Evolutionary conservation across 2,888 invertebrate genomes (phyloP).

Genomic region (Apodemia hepburni): DNA sequence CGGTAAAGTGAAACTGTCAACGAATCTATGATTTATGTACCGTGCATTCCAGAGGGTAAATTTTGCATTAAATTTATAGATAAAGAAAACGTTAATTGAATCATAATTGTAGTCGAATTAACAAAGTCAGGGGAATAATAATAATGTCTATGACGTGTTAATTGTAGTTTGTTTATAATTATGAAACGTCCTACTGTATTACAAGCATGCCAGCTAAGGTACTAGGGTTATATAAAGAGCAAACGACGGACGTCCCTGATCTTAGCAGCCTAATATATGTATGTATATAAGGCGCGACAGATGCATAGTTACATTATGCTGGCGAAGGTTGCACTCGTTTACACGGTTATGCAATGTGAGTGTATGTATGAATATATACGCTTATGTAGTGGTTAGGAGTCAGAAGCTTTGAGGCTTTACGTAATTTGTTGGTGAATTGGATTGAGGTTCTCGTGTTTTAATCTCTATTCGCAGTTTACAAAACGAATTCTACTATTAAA

Average conservation of each 20-base stretch:
- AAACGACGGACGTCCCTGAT: conserved; percentile 47
- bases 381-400: conserved; percentile 44
- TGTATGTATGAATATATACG: conserved; percentile 32
- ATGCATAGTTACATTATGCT: conserved; percentile 57
- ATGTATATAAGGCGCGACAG: conserved; percentile 41
- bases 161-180: no score
- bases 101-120: background rate
- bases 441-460: conserved; percentile 52
- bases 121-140: background rate
- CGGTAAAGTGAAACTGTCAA: conserved; percentile 26
- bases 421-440: conserved; percentile 67
- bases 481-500: conserved; percentile 42
- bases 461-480: conserved; percentile 43
- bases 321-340: conserved; percentile 63
- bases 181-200: conserved; percentile 2
- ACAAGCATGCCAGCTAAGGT: conserved; percentile 30
- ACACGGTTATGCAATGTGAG: conserved; percentile 48
- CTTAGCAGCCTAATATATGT: conserved; percentile 50
- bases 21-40: conserved; percentile 26
- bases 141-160: background rate
- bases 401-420: conserved; percentile 66
- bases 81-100: conserved; percentile 9
- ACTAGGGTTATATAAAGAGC: conserved; percentile 54
- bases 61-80: conserved; percentile 12
- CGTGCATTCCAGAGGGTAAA: conserved; percentile 7